Evolutionary conservation across 2,888 invertebrate genomes (phyloP), one percentile per base, ranked within the genome.

Genomic region (Cerastis leucographa): DNA sequence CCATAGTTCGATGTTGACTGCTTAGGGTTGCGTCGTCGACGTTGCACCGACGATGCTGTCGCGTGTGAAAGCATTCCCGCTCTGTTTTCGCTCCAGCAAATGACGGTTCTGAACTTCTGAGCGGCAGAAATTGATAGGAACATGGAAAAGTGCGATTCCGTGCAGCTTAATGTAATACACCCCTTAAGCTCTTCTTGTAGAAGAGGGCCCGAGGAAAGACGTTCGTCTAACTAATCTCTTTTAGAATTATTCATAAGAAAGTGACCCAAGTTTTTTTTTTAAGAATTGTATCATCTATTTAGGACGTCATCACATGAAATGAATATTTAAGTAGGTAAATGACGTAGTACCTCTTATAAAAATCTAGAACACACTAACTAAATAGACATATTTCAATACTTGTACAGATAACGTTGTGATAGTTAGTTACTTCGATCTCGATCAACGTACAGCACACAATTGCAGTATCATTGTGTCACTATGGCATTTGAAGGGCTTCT

Each of bases 401-500:
- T 46, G 44, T 14, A 14, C 49, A 49, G n/a, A 71, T 72, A 70
- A 56, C 40, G 51, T 59, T 49, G 42, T 67, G 46, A 22, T 49
- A 59, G 62, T 29, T 62, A 46, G 4, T 14, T 54, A 76, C 54
- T 56, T 59, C 12, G n/a, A 40, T 74, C 35, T 44, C 25, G 40
- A 78, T 59, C 40, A 64, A 65, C 54, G 0, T 14, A 22, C 56
- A 68, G 17, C 17, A 68, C 49, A 56, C 67, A 56, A 69, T 49
- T 65, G 61, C 46, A 46, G 22, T 59, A 69, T 11, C 54, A 65
- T 64, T 76, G 76, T 73, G 64, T 71, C 76, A 70, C 72, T 73
- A 67, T 73, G 35, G 65, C 59, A 78, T 71, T 83, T 68, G 82
- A 84, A 84, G 81, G 85, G 78, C 86, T 80, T 65, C 71, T 75